phyloP scores from a whole-genome alignment of 2,797 vertebrate species.

The Falco columbarius region DNA sequence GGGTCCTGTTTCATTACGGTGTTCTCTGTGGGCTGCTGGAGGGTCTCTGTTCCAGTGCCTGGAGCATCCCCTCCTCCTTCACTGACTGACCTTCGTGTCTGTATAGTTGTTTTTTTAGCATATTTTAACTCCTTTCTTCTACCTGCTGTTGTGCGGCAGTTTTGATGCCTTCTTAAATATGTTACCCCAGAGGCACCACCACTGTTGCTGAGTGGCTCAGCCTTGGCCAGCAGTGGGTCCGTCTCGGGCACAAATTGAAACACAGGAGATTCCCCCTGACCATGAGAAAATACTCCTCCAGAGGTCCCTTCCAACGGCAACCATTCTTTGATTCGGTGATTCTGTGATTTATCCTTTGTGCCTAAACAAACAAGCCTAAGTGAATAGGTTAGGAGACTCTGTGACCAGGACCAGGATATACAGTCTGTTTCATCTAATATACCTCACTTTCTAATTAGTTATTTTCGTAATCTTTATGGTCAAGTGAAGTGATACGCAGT shows the following conservation, averaged over 20 bases:
- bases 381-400: not conserved
- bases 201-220: not conserved
- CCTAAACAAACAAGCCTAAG: not conserved
- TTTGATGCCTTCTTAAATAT: too few relatives aligned
- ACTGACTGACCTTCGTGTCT: too few relatives aligned
- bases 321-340: not conserved
- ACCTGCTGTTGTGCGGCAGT: too few relatives aligned
- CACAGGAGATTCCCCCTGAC: fast-evolving
- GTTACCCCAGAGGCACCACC: not conserved
- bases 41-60: not conserved
- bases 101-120: too few relatives aligned
- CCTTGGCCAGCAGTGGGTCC: fast-evolving
- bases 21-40: not conserved
- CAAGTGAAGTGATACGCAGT: not conserved
- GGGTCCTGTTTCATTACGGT: fast-evolving
- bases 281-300: not conserved
- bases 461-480: not conserved
- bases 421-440: not conserved
- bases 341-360: not conserved
- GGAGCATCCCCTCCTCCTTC: not conserved
- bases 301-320: not conserved
- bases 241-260: not conserved
- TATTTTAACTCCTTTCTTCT: too few relatives aligned
- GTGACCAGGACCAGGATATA: not conserved
- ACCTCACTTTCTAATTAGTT: not conserved